Evolutionary conservation across 1,140 invertebrate species (phyloP), one percentile per base, ranked within the genome.

Genomic region (Dolichoris vasculosae): DNA sequence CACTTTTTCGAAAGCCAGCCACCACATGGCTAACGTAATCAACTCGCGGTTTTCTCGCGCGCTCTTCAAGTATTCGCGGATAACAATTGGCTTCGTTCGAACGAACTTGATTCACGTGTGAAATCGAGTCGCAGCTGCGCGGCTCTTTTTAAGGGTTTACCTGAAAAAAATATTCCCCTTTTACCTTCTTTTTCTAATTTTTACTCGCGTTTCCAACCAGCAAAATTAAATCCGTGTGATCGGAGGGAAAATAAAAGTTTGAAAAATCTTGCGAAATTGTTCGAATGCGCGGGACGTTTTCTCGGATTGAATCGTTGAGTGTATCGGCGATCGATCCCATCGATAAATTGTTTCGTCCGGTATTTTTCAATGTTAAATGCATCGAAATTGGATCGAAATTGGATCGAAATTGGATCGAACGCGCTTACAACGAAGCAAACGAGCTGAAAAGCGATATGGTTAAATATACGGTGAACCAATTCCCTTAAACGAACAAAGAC

Each of bases 1-100:
- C 63, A 79, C 71, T 82, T 78, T 87, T 85, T 85, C 51, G 26
- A 64, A 64, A 6, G 59, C 40, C n/a, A 35, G n/a, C n/a, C 32
- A 35, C 63, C 63, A 67, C n/a, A 67, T 67, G 32, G 63, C 35
- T 46, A 30, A 73, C 51, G 32, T 73, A 32, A 17, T 4, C 48
- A 9, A 35, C 51, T 2, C 38, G 40, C 4, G 20, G 26, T 26
- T 13, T 82, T 87, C 63, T 77, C 83, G 78, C 86, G 78, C 86
- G 76, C 64, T 76, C 67, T 83, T 82, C 55, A 46, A 20, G 40
- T 82, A 59, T 59, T 59, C 26, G 55, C 55, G 55, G 55, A 26
- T 26, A 59, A 59, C 55, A 59, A 59, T 59, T 59, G 55, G 55
- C 55, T 59, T 59, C 55, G 55, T 59, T 59, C 55, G 2, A 59